phyloP scores from a whole-genome alignment of 2,888 invertebrate species.

The Diarsia rubi region DNA sequence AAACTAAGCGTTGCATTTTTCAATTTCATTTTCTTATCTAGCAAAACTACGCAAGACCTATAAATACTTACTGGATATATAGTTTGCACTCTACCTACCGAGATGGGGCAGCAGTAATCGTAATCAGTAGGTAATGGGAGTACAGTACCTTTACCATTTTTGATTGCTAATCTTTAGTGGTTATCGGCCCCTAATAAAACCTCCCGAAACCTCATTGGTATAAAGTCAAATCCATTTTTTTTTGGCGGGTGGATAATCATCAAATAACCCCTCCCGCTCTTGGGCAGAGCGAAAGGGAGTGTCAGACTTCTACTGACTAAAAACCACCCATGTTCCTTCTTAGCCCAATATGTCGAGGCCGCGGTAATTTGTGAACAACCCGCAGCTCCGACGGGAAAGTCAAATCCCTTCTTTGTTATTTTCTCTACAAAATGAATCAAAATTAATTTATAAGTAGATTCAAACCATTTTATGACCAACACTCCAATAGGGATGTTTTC shows the following conservation, averaged over 20 bases:
- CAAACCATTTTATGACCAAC: background rate
- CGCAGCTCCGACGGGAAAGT: too few relatives aligned
- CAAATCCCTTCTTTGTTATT: background rate
- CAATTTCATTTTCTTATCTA: background rate
- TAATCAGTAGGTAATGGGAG: conserved; percentile 11
- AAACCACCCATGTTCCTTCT: too few relatives aligned
- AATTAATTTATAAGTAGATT: background rate
- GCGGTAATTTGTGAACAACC: too few relatives aligned
- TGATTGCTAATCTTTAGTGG: conserved; percentile 25
- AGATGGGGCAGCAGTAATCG: conserved; percentile 7
- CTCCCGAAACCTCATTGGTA: background rate
- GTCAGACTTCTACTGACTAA: too few relatives aligned
- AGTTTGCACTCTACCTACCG: conserved; percentile 2
- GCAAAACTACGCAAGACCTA: background rate
- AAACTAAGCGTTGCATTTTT: background rate
- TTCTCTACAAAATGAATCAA: background rate
- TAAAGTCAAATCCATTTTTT: background rate
- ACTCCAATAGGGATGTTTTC: too few relatives aligned
- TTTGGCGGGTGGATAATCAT: too few relatives aligned
- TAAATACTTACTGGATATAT: background rate
- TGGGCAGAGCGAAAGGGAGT: too few relatives aligned
- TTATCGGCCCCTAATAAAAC: conserved; percentile 19
- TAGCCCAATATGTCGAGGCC: too few relatives aligned
- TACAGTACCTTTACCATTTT: conserved; percentile 13
- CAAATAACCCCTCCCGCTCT: too few relatives aligned